Conservation (phyloP, 2,113 vertebrate species). For the Cinclus cinclus region DNA sequence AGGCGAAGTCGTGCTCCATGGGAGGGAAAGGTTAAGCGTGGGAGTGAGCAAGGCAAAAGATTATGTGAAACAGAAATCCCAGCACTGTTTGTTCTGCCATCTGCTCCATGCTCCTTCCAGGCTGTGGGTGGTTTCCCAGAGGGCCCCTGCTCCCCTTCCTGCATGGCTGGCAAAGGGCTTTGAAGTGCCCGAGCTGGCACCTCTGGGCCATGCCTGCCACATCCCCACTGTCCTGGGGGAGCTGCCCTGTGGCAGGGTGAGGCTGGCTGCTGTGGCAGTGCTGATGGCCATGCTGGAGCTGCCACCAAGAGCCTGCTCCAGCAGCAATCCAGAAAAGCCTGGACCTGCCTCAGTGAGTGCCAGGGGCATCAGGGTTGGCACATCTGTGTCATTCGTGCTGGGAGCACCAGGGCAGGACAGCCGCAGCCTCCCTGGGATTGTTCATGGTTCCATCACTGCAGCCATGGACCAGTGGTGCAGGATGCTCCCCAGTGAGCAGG, state of each 20-base stretch:
- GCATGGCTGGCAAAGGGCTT: background rate
- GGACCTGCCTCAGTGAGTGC: background rate
- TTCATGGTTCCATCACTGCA: rapidly evolving
- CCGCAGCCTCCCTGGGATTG: background rate
- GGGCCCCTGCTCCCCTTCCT: background rate
- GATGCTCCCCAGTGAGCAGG: rapidly evolving
- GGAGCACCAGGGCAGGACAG: background rate
- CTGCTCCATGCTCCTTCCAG: background rate
- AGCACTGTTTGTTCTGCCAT: constrained; percentile 28
- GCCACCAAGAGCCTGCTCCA: background rate
- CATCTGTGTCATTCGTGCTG: rapidly evolving
- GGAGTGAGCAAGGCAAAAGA: constrained; percentile 18
- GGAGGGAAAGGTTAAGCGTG: constrained; percentile 31
- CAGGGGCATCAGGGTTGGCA: background rate
- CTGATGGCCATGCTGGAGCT: background rate
- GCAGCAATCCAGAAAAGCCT: background rate
- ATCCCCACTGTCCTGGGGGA: background rate
- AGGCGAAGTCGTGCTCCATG: background rate
- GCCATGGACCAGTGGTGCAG: rapidly evolving
- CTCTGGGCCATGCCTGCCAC: too few relatives aligned
- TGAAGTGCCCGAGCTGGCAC: background rate
- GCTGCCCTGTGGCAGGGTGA: background rate
- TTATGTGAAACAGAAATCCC: constrained; percentile 18
- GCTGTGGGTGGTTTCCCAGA: constrained; percentile 19
- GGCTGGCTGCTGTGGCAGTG: background rate